These are phyloP conservation scores for Pseudomyrmex cubaensis DNA, from an alignment of 1,140 invertebrate genomes.

Conservation along the genomic window DNA sequence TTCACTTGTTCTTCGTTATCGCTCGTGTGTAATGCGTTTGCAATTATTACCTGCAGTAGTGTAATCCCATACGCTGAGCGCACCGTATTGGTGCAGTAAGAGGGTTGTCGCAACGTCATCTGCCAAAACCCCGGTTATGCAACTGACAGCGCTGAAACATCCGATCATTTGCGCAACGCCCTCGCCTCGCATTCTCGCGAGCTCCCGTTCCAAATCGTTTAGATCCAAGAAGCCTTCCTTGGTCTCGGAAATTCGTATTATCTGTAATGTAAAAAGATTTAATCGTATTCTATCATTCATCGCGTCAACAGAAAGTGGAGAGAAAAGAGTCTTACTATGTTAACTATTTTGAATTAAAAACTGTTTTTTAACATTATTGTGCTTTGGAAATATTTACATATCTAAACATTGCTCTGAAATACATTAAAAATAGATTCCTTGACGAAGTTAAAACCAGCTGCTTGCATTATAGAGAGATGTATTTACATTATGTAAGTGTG, in stretches of 20 bases:
- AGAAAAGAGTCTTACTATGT: not conserved
- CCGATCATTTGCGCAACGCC: conserved; percentile 90
- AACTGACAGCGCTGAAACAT: conserved; percentile 95
- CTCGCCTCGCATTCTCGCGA: conserved; percentile 87
- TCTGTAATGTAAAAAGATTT: conserved; percentile 85
- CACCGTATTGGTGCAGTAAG: conserved; percentile 93
- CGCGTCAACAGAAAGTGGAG: not conserved
- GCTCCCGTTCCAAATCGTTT: conserved; percentile 90
- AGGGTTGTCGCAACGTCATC: conserved; percentile 94
- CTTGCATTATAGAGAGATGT: not conserved
- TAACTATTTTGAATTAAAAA: conserved; percentile 7
- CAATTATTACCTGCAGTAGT: conserved; percentile 89
- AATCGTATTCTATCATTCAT: conserved; percentile 6
- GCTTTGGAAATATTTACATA: conserved; percentile 46
- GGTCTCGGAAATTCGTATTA: conserved; percentile 91
- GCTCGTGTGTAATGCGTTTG: not conserved
- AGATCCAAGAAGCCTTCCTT: conserved; percentile 92
- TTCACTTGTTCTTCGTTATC: not conserved
- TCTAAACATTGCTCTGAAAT: conserved; percentile 2
- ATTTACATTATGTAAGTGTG: not conserved
- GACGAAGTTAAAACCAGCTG: not conserved
- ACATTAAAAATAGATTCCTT: not conserved
- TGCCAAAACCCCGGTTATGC: conserved; percentile 94
- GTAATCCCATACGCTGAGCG: conserved; percentile 96
- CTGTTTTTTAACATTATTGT: not conserved